These are phyloP conservation scores for Musca domestica DNA, from an alignment of 1,140 invertebrate genomes.

Conservation along the genomic window DNA sequence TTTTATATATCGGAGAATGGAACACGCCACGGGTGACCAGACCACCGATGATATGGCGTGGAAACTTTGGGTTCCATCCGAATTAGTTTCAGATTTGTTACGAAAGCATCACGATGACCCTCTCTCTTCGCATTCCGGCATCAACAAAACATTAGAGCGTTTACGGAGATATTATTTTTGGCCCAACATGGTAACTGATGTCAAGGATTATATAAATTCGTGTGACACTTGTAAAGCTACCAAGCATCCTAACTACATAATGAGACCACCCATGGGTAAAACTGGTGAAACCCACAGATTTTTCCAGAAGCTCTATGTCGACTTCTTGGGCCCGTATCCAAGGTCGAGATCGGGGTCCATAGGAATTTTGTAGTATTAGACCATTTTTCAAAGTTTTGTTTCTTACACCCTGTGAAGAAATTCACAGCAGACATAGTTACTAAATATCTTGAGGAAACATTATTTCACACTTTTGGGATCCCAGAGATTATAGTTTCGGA, in stretches of 20 bases:
- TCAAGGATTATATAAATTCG: neutral
- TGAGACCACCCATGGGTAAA: conserved; percentile 1
- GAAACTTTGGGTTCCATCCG: conserved; percentile 7
- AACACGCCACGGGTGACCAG: neutral
- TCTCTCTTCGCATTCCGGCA: neutral
- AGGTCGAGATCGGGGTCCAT: conserved; percentile 1
- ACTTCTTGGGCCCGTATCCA: conserved; percentile 13
- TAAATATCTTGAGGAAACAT: neutral
- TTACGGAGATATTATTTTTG: conserved; percentile 1
- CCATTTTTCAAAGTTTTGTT: conserved; percentile 17
- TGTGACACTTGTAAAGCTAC: conserved; percentile 8
- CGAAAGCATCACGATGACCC: neutral
- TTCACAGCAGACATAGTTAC: neutral
- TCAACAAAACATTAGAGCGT: conserved; percentile 8
- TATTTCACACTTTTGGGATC: neutral
- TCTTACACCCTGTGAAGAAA: conserved; percentile 13
- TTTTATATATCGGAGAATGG: neutral
- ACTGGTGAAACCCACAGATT: neutral
- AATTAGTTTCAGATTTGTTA: neutral
- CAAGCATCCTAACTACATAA: conserved; percentile 2
- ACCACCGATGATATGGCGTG: neutral
- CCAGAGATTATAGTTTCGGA: neutral
- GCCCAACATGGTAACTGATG: neutral
- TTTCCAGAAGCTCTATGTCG: conserved; percentile 9
- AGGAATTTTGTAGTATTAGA: conserved; percentile 5